Evolutionary conservation across 1,140 invertebrate genomes (phyloP).

Genomic region (Oncopeltus fasciatus): DNA sequence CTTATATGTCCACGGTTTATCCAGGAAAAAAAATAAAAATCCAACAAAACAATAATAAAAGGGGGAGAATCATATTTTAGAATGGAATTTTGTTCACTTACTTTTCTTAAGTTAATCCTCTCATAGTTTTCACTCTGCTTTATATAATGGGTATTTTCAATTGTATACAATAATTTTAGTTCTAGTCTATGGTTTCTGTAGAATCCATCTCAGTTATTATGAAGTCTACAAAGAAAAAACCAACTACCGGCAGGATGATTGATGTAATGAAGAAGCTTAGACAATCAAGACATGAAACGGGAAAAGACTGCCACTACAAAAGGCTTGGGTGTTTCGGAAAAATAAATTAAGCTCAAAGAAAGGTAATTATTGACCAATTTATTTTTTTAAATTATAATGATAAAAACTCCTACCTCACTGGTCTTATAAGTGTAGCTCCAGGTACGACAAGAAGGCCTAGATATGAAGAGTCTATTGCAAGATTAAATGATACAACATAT

Average conservation of each 20-base stretch:
- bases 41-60: too few species aligned
- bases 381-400: not conserved
- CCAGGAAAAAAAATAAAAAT: too few species aligned
- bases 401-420: not conserved
- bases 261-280: not conserved
- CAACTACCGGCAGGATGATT: not conserved
- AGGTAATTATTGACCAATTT: not conserved
- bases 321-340: not conserved
- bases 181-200: too few species aligned
- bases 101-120: too few species aligned
- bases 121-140: too few species aligned
- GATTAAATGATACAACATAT: not conserved
- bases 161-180: too few species aligned
- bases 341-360: not conserved
- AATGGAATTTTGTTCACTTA: too few species aligned
- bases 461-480: not conserved
- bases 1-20: too few species aligned
- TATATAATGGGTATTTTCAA: too few species aligned
- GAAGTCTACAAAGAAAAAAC: not conserved
- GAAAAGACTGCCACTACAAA: not conserved
- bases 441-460: not conserved
- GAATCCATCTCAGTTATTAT: not conserved
- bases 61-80: too few species aligned
- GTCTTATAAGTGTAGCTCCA: not conserved
- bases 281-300: not conserved